Evolutionary conservation across 2,113 vertebrate genomes (phyloP), one percentile per base, ranked within the genome.

Genomic region (Hippopotamus amphibius): DNA sequence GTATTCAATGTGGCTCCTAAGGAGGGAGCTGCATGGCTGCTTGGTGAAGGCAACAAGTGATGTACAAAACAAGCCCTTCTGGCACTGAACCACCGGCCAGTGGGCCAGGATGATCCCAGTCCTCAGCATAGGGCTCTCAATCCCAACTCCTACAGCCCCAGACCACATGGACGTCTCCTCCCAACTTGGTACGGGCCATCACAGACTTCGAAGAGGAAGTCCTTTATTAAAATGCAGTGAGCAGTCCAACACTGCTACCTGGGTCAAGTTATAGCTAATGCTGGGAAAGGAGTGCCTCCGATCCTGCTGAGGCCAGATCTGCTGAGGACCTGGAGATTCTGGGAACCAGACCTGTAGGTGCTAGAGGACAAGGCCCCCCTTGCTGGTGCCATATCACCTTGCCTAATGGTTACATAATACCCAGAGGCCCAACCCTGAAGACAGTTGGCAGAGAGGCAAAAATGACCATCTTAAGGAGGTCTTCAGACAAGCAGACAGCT

Each of bases 391-490:
- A 0, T 3, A 50, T 83, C 91, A 95, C 90, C 79, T 77, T 48
- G 57, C 71, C 90, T 85, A 68, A 50, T 5, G 61, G 82, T n/a
- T 65, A 79, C 91, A 82, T 0, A 24, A 89, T 57, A 90, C 68
- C 57, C 57, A 84, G 87, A 88, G 59, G 87, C 53, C 53, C 82
- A 95, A 65, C 66, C 48, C 83, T 19, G 41, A 96, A 91, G 66
- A 96, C 53, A 93, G 69, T 0, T 79, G 98, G 86, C 14, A 77
- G 37, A 0, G 95, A 96, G 72, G 93, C 93, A 74, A 98, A 96
- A 97, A 97, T 68, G 28, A 98, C 55, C 0, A 90, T 98, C 69
- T 98, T 98, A 90, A 97, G 96, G 97, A 55, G 0, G 97, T 93
- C 65, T 98, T 98, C 83, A 96, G 96, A 85, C 9, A 93, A 95